These are phyloP conservation scores for Ophonus ardosiacus DNA, from an alignment of 2,888 invertebrate genomes.

Conservation along the genomic window DNA sequence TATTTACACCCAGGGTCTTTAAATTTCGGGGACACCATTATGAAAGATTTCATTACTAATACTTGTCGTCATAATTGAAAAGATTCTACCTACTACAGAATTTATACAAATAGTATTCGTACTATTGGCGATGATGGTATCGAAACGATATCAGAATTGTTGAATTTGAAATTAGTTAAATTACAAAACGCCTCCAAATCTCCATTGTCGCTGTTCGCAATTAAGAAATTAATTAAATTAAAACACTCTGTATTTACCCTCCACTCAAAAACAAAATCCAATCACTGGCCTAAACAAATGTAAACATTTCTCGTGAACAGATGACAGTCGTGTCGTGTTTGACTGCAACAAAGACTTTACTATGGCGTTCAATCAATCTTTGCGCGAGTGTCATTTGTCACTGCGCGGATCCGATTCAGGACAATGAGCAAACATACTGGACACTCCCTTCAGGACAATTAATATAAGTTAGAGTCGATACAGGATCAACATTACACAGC, in stretches of 20 bases:
- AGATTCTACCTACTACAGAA: too few species aligned
- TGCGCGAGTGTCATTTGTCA: slow-evolving; percentile 54
- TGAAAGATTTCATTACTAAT: too few species aligned
- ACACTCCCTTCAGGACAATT: slow-evolving; percentile 17
- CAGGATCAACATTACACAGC: slow-evolving; percentile 2
- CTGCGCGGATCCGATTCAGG: slow-evolving; percentile 37
- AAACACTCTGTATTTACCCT: not conserved
- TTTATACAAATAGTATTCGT: too few species aligned
- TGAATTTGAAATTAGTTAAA: not conserved
- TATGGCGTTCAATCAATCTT: slow-evolving; percentile 56
- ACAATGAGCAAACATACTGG: slow-evolving; percentile 39
- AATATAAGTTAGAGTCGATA: slow-evolving; percentile 44
- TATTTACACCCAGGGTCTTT: too few species aligned
- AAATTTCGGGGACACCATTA: too few species aligned
- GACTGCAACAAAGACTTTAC: slow-evolving; percentile 56
- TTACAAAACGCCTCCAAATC: not conserved
- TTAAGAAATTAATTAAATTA: slow-evolving; percentile 28
- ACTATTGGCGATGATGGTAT: too few species aligned
- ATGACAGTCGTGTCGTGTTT: slow-evolving; percentile 47
- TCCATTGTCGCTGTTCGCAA: not conserved
- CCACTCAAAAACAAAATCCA: slow-evolving; percentile 41
- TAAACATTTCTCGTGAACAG: slow-evolving; percentile 39
- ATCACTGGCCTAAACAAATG: slow-evolving; percentile 33
- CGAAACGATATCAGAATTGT: too few species aligned
- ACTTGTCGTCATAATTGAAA: too few species aligned